Percentiles rank a stretch among this genome's conserved stretches.
Conservation (phyloP, 2,888 invertebrate species). For the Leptinotarsa peninsularis region DNA sequence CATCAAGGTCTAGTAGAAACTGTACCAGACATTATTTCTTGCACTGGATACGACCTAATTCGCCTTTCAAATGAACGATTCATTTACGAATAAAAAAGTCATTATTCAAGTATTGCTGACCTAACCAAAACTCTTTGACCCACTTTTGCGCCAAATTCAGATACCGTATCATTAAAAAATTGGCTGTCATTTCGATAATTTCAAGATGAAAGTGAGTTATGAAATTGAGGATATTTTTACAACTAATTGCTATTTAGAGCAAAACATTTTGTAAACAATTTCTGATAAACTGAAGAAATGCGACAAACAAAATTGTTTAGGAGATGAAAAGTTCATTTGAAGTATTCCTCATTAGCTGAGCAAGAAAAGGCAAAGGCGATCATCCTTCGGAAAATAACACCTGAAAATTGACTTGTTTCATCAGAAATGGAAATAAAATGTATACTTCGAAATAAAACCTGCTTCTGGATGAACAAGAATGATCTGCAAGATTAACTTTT, state of each 20-base stretch:
- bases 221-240: constrained; percentile 13
- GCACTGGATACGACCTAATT: not conserved
- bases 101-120: constrained; percentile 11
- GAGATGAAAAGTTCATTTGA: too few relatives aligned
- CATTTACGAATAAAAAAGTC: not conserved
- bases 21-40: not conserved
- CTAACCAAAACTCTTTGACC: constrained; percentile 4
- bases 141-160: not conserved
- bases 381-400: too few relatives aligned
- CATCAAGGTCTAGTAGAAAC: too few relatives aligned
- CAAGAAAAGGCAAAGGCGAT: too few relatives aligned
- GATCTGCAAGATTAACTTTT: too few relatives aligned
- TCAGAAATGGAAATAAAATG: too few relatives aligned
- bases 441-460: too few relatives aligned
- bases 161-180: not conserved
- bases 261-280: constrained; percentile 18
- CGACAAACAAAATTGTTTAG: constrained; percentile 20
- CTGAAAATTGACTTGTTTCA: too few relatives aligned
- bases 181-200: not conserved
- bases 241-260: constrained; percentile 19
- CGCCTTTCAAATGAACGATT: not conserved
- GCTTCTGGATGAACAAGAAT: too few relatives aligned
- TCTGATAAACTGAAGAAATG: constrained; percentile 20
- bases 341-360: too few relatives aligned
- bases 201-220: not conserved